Base-by-base conservation (phyloP, 2,113 vertebrate genomes). In the Shinisaurus crocodilurus region DNA sequence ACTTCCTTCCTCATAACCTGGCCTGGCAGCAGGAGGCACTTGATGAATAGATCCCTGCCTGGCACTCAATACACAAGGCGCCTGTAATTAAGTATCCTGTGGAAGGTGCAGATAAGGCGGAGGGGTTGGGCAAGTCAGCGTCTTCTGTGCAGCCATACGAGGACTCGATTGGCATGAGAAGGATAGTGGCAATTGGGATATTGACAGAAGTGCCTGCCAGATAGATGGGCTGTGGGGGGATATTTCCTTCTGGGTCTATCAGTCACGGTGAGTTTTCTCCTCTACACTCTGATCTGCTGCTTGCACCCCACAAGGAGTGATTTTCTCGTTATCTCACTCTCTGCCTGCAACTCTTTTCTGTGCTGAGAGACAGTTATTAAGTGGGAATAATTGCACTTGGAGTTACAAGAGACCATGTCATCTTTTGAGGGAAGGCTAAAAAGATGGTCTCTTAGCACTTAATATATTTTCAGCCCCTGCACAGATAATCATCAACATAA, bases 11-110 rank as follows among this genome's bases (percentile, higher is more conserved):
- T 88, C 91, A 63, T 90, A 85, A 84, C 89, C 88, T 84, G 76
- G 76, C 65, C 70, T 43, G 94, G 85, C 94, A 93, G 94, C 76
- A 0, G 37, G 77, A 91, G 12, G 85, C 63, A 0, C 34, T 6
- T 97, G 95, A 95, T 94, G 32, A 92, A 96, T 96, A 90, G 91
- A 48, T 32, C 32, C 91, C 94, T 89, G 84, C 89, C 93, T 5
- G 0, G 79, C 0, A n/a, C 88, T 93, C 86, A 0, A 1, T 84
- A 10, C 0, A 0, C 70, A 23, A 65, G 4, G 79, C 45, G 40
- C 82, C 0, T 0, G 45, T 12, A 92, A 91, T 94, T 90, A 81
- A 34, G 81, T 92, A 82, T 20, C 32, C 65, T 43, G 86, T 48
- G 85, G 54, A 37, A 87, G 89, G 89, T 67, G 92, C 77, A 74